phyloP scores from a whole-genome alignment of 1,140 invertebrate species.

The Yoshiicerus persimilis region DNA sequence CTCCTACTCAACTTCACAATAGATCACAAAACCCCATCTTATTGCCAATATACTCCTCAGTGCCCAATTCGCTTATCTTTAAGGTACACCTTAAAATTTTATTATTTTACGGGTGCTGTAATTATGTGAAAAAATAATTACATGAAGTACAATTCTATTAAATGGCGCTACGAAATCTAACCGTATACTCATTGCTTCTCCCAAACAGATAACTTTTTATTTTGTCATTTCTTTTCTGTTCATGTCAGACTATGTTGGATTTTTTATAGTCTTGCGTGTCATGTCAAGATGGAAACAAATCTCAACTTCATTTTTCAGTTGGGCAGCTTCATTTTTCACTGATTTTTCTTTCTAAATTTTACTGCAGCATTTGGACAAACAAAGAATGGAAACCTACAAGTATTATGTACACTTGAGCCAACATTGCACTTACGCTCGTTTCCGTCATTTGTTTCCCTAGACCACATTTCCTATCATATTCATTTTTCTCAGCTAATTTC shows the following conservation, averaged over 20 bases:
- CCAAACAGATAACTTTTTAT: too few species aligned
- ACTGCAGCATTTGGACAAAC: neutral
- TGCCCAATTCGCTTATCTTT: too few species aligned
- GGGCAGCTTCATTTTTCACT: neutral
- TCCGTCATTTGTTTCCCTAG: neutral
- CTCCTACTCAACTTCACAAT: neutral
- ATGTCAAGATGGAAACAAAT: neutral
- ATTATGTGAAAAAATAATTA: too few species aligned
- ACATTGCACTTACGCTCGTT: too few species aligned
- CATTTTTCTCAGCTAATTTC: neutral
- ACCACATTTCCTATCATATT: neutral
- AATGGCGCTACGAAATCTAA: too few species aligned
- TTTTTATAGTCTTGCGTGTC: neutral
- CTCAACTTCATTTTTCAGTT: neutral
- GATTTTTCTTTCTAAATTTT: neutral
- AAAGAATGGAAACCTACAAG: too few species aligned
- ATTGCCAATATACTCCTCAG: too few species aligned
- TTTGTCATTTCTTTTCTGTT: neutral
- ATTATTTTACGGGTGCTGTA: too few species aligned
- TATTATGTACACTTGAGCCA: too few species aligned
- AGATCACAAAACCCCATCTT: neutral
- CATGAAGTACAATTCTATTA: too few species aligned
- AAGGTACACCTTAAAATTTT: too few species aligned
- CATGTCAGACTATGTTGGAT: neutral
- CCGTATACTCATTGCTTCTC: too few species aligned